Evolutionary conservation across 92 coral and sea anemone genomes (phyloP), one percentile per base, ranked within the genome.

Genomic region (Porites lobata): DNA sequence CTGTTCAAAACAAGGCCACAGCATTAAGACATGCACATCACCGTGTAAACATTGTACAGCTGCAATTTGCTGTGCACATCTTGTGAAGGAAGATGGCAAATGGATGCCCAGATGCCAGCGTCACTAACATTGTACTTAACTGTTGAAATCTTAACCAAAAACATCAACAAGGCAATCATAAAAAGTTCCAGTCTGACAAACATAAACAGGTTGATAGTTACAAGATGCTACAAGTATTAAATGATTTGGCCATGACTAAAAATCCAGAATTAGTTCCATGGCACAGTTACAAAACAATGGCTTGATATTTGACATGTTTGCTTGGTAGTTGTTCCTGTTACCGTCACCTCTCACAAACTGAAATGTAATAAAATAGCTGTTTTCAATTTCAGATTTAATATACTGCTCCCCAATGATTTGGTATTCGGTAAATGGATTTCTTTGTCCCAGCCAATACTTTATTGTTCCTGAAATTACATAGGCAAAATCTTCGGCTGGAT

Each of bases 321-420:
- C 79, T 8, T 68, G 63, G 82, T 79, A 86, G 75, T 61, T 74
- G 71, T 75, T 69, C 66, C 93, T 80, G 76, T 90, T 90, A 9
- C 95, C 91, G 63, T 89, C 93, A 78, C 95, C 93, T 50, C 93
- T 29, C 19, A 89, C 95, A 77, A 92, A 90, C 82, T 73, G 80
- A 59, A 77, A 77, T 22, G 73, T 68, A 68, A 68, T 68, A 68
- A 72, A 71, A 50, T 43, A 75, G 69, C 64, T 81, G 79, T 80
- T 85, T 81, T 91, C 91, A 54, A 86, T 22, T 77, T 91, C 91
- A 62, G 73, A 75, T 72, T 72, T 87, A 22, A 83, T 47, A 78
- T 72, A 70, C 54, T 91, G 69, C 32, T 64, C 81, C 64, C 88
- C 94, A 75, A 77, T 26, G 50, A 72, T 47, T 32, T 86, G 81